Base-by-base conservation (phyloP, 2,797 vertebrate species). In the Myioborus melanocephalus region DNA sequence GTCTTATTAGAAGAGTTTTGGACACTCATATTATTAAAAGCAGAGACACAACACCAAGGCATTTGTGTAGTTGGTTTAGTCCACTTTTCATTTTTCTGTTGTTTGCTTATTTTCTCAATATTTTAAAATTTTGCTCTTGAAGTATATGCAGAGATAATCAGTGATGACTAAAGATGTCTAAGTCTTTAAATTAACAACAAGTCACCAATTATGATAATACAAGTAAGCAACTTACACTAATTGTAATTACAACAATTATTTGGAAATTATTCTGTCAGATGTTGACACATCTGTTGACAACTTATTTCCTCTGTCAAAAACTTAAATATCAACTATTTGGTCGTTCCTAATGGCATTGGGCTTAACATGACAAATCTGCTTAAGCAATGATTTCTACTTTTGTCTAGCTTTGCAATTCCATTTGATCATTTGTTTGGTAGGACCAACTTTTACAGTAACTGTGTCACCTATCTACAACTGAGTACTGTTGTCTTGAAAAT, bases 281-380 rank as follows among this genome's bases (percentile, higher is more conserved):
- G 32, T 23, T 83, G 39, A 43, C 37, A 53, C 17, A 52, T 77
- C 37, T 71, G 14, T 78, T 65, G 28, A 63, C 52, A 65, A 47
- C 23, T 69, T 69, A 21, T 14, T 85, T 83, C 28, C 28, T 78
- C 39, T 92, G 49, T 39, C 24, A 65, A 90, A 46, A 69, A 6
- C 7, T 41, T 77, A 68, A 64, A 28, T 27, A 52, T 85, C 50
- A 78, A 9, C 12, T 2, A 5, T 72, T 83, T 49, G 4, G 16
- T 44, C 52, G 14, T 37, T 94, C 8, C n/a, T 77, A 55, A 71
- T 78, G 65, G 47, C 27, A 63, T 7, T 76, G 30, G 24, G 27
- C 20, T 88, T 71, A 85, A 68, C 72, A 34, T 78, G 43, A 72
- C 32, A 87, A 79, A 76, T 75, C 55, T 68, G 8, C 84, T 92